Conservation (phyloP, 92 coral and sea anemone genomes). For the Phenganax subtilis region DNA sequence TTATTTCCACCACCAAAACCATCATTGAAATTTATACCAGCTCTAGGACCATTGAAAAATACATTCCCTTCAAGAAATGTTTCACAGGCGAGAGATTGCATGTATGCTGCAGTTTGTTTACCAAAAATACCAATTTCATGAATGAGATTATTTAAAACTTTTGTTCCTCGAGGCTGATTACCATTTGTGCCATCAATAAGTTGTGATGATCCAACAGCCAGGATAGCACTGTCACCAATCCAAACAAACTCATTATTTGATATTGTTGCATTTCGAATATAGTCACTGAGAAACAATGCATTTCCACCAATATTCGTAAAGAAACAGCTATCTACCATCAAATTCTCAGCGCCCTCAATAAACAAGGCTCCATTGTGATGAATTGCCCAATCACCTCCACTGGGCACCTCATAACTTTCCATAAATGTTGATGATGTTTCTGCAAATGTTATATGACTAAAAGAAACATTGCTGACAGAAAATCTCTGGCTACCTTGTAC, state of each 20-base stretch:
- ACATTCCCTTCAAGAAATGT: constrained; percentile 32
- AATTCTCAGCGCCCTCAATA: constrained; percentile 30
- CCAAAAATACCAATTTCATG: constrained; percentile 41
- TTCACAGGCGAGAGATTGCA: constrained; percentile 33
- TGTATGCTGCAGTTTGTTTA: constrained; percentile 36
- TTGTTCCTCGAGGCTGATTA: constrained; percentile 34
- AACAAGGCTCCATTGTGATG: constrained; percentile 37
- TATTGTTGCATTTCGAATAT: constrained; percentile 28
- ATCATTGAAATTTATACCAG: constrained; percentile 38
- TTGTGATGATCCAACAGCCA: constrained; percentile 31
- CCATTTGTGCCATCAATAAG: constrained; percentile 43
- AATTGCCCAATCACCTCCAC: constrained; percentile 43
- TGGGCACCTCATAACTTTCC: constrained; percentile 38
- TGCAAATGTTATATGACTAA: constrained; percentile 23
- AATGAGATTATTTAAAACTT: constrained; percentile 20
- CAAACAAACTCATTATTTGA: constrained; percentile 40
- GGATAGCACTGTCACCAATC: constrained; percentile 38
- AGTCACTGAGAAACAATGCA: constrained; percentile 37
- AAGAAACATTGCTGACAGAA: constrained; percentile 27
- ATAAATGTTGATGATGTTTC: constrained; percentile 41
- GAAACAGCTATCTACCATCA: constrained; percentile 12
- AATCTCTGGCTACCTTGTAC: constrained; percentile 21
- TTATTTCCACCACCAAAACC: constrained; percentile 37
- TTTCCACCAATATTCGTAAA: constrained; percentile 37
- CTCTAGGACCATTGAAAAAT: constrained; percentile 37